Conservation (phyloP, 2,888 invertebrate genomes). For the Cheilosia variabilis region DNA sequence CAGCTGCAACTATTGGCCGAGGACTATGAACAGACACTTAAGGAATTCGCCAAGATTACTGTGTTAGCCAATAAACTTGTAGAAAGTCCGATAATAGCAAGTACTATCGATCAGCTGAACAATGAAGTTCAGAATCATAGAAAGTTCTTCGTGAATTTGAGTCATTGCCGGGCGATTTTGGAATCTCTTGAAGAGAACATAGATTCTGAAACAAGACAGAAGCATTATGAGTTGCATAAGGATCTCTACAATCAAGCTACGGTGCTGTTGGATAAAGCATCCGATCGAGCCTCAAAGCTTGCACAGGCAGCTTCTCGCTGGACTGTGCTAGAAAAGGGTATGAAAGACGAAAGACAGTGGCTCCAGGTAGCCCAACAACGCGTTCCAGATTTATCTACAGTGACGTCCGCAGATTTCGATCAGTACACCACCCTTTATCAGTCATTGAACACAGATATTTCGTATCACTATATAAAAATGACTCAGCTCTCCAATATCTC, state of each 20-base stretch:
- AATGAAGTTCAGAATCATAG: conserved; percentile 95
- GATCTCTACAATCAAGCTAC: conserved; percentile 91
- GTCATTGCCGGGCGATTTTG: conserved; percentile 93
- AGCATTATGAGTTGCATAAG: conserved; percentile 90
- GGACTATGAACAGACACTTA: conserved; percentile 94
- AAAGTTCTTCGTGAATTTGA: conserved; percentile 94
- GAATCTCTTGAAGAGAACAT: conserved; percentile 94
- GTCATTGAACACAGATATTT: conserved; percentile 90
- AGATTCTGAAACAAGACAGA: conserved; percentile 90
- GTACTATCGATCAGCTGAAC: conserved; percentile 91
- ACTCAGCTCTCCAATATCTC: conserved; percentile 89
- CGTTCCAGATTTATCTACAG: conserved; percentile 91
- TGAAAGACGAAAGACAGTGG: conserved; percentile 93
- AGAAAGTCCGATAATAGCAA: conserved; percentile 90
- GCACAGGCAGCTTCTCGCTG: conserved; percentile 93
- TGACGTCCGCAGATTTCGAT: conserved; percentile 93
- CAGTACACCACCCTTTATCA: conserved; percentile 93
- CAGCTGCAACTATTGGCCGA: conserved; percentile 91
- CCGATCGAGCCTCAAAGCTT: conserved; percentile 92
- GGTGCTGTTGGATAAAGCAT: conserved; percentile 91
- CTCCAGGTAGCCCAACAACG: conserved; percentile 92
- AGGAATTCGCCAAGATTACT: conserved; percentile 93
- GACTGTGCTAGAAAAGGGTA: conserved; percentile 91
- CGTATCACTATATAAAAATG: conserved; percentile 91
- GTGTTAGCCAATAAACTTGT: conserved; percentile 92